Evolutionary conservation across 2,797 vertebrate species (phyloP).

Genomic region (Distichodus sexfasciatus): DNA sequence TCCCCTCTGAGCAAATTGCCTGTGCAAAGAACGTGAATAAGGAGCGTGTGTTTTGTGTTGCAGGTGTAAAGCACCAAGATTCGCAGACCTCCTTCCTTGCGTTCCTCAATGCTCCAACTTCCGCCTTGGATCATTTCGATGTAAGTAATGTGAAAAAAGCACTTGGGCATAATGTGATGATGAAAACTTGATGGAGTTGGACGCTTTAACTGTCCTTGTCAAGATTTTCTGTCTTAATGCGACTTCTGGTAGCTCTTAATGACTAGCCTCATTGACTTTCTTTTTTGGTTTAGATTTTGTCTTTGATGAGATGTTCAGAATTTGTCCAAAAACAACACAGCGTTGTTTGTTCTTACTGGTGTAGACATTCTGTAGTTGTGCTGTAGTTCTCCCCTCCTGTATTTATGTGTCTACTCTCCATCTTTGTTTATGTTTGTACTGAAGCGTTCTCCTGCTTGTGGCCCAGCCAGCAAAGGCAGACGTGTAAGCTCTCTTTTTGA

Average conservation of each 20-base stretch:
- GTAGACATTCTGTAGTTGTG: background rate
- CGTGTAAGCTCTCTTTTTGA: constrained; percentile 79
- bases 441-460: constrained; percentile 83
- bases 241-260: background rate
- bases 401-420: constrained; percentile 6
- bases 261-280: background rate
- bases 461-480: constrained; percentile 85
- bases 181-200: background rate
- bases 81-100: constrained; percentile 99
- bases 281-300: background rate
- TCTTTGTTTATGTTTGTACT: constrained; percentile 34
- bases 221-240: background rate
- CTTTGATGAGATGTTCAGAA: background rate
- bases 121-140: constrained; percentile 94
- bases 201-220: background rate
- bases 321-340: background rate
- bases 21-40: background rate
- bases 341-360: background rate
- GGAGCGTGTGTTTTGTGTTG: constrained; percentile 51
- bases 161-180: background rate
- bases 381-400: background rate
- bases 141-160: constrained; percentile 75
- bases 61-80: constrained; percentile 97
- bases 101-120: constrained; percentile 95
- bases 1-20: background rate